phyloP scores from a whole-genome alignment of 2,888 invertebrate species.

The Ochlodes sylvanus region DNA sequence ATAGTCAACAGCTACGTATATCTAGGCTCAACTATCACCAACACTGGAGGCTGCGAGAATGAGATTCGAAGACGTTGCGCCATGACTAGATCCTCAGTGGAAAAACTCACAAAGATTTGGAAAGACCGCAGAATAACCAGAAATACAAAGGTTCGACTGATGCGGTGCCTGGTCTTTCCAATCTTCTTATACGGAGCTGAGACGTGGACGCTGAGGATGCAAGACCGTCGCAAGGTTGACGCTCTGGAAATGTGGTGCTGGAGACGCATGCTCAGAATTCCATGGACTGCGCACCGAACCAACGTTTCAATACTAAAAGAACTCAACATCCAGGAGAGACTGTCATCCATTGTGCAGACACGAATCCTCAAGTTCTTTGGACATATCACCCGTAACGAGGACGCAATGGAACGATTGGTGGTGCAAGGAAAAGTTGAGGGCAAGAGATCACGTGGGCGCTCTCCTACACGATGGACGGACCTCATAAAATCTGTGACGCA shows the following conservation, averaged over 20 bases:
- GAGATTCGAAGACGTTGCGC: constrained; percentile 33
- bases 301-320: constrained; percentile 2
- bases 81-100: constrained; percentile 22
- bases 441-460: no score
- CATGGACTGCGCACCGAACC: constrained; percentile 8
- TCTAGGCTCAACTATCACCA: constrained; percentile 16
- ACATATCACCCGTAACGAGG: no score
- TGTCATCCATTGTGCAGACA: no score
- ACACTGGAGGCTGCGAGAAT: constrained; percentile 9
- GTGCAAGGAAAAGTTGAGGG: no score
- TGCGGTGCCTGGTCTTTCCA: no score
- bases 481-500: no score
- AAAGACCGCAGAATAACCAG: constrained; percentile 24
- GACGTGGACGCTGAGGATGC: background rate
- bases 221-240: background rate
- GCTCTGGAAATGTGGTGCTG: constrained; percentile 1
- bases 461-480: no score
- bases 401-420: no score
- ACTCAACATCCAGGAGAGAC: no score
- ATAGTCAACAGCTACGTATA: constrained; percentile 7
- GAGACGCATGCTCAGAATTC: constrained; percentile 12
- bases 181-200: constrained; percentile 18
- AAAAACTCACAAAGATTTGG: constrained; percentile 29
- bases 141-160: constrained; percentile 28
- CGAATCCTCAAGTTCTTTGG: no score